Evolutionary conservation across 2,888 invertebrate genomes (phyloP), one percentile per base, ranked within the genome.

Genomic region (Tridacna crocea): DNA sequence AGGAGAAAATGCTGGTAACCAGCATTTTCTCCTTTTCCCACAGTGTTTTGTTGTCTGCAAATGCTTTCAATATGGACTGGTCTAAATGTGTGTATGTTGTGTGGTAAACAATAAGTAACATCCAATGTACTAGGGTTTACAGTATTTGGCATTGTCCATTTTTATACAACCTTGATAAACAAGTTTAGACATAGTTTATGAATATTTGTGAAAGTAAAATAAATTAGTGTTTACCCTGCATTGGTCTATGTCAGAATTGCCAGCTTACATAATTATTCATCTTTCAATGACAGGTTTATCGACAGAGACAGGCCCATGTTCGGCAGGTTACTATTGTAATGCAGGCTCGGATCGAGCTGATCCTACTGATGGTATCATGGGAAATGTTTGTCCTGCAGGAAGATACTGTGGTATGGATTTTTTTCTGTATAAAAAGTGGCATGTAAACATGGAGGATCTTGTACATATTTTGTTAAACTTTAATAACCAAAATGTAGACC

Each of bases 291-390:
- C 60, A 93, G 93, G 92, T 24, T 79, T 93, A 36, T 83, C 89
- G 17, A 77, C 80, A 36, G 90, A 90, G 36, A 92, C 91, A 10
- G 93, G 90, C 3, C 87, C 80, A 0, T 94, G 94, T 88, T 83
- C 87, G 27, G 81, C 88, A 0, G 92, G 93, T 0, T 93, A 92
- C 82, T 94, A 91, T 84, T 94, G 94, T 88, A 88, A 84, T 48
- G 72, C 82, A 36, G 90, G 90, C 2, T 89, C 93, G 51, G 76
- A 82, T 24, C 83, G 91, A 61, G 82, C 89, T 13, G 92, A 93
- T 78, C 93, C 93, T 0, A 92, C 91, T 36, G 93, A 93, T 89
- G 92, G 91, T 10, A 83, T 91, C 19, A 94, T 92, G 70, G 94
- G 93, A 10, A 79, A 92, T 79, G 65, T 90, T 3, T 94, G 94